A percentile compares a stretch with the other conserved stretches of the same genome.
Evolutionary conservation across 2,113 vertebrate species (phyloP).

Genomic region (Strix uralensis): DNA sequence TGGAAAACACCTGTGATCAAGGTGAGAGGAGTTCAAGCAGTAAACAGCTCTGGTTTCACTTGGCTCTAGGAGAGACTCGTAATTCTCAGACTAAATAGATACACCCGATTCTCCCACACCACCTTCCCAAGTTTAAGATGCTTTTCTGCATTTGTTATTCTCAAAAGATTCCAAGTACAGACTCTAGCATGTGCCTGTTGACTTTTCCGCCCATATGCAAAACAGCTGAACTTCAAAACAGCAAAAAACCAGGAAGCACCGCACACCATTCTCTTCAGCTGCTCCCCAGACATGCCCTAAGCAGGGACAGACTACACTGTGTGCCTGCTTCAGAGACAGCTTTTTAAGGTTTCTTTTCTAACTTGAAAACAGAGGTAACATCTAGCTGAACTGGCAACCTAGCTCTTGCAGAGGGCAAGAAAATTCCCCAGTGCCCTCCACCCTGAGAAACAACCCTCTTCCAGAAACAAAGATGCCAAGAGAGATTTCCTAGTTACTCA

Average conservation of each 20-base stretch:
- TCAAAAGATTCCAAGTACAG: neutral
- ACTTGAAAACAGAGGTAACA: neutral
- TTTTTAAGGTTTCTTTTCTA: neutral
- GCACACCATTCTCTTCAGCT: neutral
- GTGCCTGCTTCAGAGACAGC: neutral
- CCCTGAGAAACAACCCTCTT: neutral
- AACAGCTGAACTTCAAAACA: neutral
- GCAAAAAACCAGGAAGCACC: neutral
- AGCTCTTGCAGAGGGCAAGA: neutral
- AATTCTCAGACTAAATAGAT: neutral
- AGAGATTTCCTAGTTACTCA: too few relatives aligned
- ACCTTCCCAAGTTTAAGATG: neutral
- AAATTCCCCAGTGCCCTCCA: neutral
- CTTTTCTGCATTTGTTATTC: neutral
- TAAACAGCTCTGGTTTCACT: neutral
- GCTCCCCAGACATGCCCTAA: neutral
- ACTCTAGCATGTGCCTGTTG: accelerated
- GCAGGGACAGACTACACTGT: accelerated
- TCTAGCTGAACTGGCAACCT: neutral
- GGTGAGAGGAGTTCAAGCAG: neutral
- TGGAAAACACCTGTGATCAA: neutral
- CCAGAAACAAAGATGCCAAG: neutral
- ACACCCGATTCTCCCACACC: neutral
- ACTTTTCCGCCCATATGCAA: neutral
- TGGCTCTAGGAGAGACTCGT: neutral